These are phyloP conservation scores for Drosophila affinis DNA, from an alignment of 2,888 invertebrate species.

Conservation along the genomic window DNA sequence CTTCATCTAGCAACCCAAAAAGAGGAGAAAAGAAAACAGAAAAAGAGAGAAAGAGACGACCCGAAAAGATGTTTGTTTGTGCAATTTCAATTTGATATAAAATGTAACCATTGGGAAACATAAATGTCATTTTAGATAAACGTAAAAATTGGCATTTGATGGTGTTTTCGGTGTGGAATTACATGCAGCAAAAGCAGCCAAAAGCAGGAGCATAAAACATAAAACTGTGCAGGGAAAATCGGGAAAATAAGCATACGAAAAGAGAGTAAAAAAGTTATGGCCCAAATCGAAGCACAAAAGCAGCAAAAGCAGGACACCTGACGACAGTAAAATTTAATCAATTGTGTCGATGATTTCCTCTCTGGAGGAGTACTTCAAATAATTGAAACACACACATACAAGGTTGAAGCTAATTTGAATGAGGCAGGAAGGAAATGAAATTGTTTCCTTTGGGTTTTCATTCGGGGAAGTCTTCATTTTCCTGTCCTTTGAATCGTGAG, in stretches of 20 bases:
- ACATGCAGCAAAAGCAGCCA: conserved; percentile 21
- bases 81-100: conserved; percentile 60
- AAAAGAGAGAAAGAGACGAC: not conserved
- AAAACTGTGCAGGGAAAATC: conserved; percentile 19
- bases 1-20: conserved; percentile 2
- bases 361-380: conserved; percentile 33
- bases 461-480: not conserved
- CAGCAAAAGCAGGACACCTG: conserved; percentile 44
- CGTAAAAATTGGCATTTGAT: conserved; percentile 72
- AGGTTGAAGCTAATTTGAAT: conserved; percentile 52
- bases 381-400: conserved; percentile 51
- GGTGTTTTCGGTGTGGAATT: conserved; percentile 51
- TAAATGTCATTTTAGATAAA: conserved; percentile 77
- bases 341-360: conserved; percentile 43
- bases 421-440: conserved; percentile 31
- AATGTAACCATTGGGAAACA: conserved; percentile 75
- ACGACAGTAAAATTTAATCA: conserved; percentile 69
- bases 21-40: conserved; percentile 3
- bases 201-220: conserved; percentile 27
- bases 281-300: conserved; percentile 23
- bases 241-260: conserved; percentile 10
- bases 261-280: conserved; percentile 29
- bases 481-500: conserved; percentile 16
- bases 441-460: conserved; percentile 22
- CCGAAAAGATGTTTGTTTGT: conserved; percentile 41